Evolutionary conservation across 2,888 invertebrate species (phyloP).

Genomic region (Hedychridium roseum): DNA sequence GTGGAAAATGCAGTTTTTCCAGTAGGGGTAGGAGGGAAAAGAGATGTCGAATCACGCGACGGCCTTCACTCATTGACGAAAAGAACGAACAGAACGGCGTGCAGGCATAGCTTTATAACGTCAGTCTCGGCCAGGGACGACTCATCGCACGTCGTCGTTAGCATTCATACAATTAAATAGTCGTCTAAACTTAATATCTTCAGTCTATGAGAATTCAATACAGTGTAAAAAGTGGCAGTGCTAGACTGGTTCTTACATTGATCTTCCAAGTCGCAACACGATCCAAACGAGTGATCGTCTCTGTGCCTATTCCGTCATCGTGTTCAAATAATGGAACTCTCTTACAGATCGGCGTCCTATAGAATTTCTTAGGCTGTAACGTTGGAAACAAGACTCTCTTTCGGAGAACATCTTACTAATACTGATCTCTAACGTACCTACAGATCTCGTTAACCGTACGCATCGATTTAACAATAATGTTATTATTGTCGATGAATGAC

Average conservation of each 20-base stretch:
- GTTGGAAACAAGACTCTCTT: too few species aligned
- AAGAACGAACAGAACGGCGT: constrained; percentile 16
- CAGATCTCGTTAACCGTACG: too few species aligned
- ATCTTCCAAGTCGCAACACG: constrained; percentile 13
- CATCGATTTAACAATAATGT: too few species aligned
- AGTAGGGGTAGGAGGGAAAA: constrained; percentile 17
- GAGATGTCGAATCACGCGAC: constrained; percentile 25
- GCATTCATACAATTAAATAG: constrained; percentile 33
- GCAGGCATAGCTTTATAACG: constrained; percentile 4
- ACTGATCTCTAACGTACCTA: too few species aligned
- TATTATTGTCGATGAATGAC: too few species aligned
- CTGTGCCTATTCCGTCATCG: constrained; percentile 8
- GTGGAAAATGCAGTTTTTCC: too few species aligned
- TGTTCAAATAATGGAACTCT: too few species aligned
- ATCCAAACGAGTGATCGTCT: constrained; percentile 9
- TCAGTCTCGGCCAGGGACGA: constrained; percentile 8
- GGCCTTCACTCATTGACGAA: constrained; percentile 22
- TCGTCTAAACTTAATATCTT: constrained; percentile 42
- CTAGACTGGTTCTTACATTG: constrained; percentile 22
- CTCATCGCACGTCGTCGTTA: constrained; percentile 8
- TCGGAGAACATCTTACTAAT: too few species aligned
- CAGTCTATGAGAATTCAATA: constrained; percentile 52
- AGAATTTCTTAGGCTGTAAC: too few species aligned
- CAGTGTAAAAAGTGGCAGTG: constrained; percentile 43
- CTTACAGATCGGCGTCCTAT: too few species aligned